phyloP scores from a whole-genome alignment of 2,113 vertebrate genomes.

The Panthera leo region DNA sequence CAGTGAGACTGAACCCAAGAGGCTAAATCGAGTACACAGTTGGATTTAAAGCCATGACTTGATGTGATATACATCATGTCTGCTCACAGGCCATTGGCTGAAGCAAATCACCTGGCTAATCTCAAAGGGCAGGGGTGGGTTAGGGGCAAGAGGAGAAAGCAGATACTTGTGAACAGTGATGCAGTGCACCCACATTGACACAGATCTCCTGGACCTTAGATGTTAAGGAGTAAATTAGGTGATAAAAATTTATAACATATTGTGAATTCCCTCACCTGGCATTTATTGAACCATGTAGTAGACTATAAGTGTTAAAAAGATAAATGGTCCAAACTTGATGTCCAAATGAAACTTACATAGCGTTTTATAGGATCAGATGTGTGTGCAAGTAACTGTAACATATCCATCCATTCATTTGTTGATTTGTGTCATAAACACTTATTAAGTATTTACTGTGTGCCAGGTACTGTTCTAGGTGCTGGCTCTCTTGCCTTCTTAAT shows the following conservation, averaged over 20 bases:
- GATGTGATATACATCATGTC: not conserved
- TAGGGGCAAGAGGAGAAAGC: not conserved
- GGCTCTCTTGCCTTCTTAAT: not conserved
- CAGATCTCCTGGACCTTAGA: not conserved
- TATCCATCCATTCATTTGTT: not conserved
- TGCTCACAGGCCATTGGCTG: not conserved
- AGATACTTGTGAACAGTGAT: not conserved
- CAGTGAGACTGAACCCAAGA: not conserved
- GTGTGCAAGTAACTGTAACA: not conserved
- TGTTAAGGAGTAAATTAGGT: not conserved
- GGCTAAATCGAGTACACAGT: not conserved
- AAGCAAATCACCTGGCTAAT: not conserved
- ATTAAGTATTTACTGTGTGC: not conserved
- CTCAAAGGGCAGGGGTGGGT: no score
- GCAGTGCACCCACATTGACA: not conserved
- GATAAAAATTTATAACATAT: not conserved
- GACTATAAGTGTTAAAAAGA: constrained; percentile 17
- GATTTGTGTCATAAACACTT: not conserved
- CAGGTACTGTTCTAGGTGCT: not conserved
- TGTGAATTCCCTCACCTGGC: not conserved
- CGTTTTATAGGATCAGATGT: not conserved
- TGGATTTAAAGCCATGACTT: not conserved
- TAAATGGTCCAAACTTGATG: not conserved
- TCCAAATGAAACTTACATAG: not conserved
- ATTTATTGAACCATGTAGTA: not conserved